Conservation (phyloP, 2,888 invertebrate species). For the Cheilosia soror region DNA sequence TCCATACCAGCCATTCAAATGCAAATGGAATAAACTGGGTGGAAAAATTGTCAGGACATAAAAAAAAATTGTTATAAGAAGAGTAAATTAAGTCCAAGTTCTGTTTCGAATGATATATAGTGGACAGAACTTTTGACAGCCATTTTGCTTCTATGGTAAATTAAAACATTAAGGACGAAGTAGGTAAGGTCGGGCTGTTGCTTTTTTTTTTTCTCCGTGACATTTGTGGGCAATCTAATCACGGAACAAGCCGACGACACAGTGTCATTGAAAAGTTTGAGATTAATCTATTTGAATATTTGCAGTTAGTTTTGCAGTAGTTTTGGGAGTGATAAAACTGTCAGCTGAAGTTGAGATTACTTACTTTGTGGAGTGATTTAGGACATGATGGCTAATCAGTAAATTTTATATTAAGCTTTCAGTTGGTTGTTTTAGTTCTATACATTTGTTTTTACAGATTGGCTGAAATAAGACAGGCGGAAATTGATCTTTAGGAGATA, state of each 20-base stretch:
- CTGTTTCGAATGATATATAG: conserved; percentile 70
- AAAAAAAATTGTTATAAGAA: conserved; percentile 25
- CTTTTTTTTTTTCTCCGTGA: conserved; percentile 37
- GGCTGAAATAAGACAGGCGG: no score
- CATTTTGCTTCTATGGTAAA: conserved; percentile 49
- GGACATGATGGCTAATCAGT: not conserved
- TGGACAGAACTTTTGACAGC: conserved; percentile 68
- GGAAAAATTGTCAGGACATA: conserved; percentile 35
- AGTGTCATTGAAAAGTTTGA: conserved; percentile 62
- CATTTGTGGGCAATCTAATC: conserved; percentile 53
- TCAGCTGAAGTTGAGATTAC: not conserved
- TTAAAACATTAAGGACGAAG: conserved; percentile 64
- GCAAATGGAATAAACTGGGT: conserved; percentile 70
- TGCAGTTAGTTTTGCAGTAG: conserved; percentile 36
- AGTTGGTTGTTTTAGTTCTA: no score
- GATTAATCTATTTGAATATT: conserved; percentile 48
- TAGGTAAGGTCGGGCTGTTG: not conserved
- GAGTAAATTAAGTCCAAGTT: conserved; percentile 63
- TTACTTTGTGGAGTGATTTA: not conserved
- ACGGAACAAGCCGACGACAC: conserved; percentile 45
- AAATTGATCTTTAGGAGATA: no score
- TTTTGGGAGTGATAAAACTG: conserved; percentile 33
- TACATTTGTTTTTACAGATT: no score
- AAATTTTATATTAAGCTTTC: no score
- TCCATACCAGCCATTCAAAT: conserved; percentile 19